Evolutionary conservation across 1,140 invertebrate genomes (phyloP).

Genomic region (Yoshiicerus persimilis): DNA sequence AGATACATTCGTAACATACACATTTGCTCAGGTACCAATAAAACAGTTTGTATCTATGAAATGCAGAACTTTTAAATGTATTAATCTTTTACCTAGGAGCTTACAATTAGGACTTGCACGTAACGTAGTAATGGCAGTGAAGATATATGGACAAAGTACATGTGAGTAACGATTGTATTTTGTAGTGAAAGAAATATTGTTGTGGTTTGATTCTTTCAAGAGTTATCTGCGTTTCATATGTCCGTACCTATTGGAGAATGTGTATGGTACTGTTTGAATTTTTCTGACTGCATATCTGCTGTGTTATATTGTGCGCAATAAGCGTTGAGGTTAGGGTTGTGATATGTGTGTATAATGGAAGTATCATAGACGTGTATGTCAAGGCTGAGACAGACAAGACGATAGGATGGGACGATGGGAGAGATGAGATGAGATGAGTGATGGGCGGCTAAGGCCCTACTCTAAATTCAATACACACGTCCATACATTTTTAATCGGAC

Average conservation of each 20-base stretch:
- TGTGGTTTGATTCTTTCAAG: not conserved
- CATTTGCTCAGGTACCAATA: not conserved
- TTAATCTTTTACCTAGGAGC: not conserved
- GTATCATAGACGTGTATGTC: constrained; percentile 1
- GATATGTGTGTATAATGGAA: not conserved
- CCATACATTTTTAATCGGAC: constrained; percentile 25
- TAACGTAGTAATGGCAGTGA: too few relatives aligned
- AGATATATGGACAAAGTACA: too few relatives aligned
- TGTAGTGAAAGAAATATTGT: too few relatives aligned
- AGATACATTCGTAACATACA: too few relatives aligned
- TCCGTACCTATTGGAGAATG: not conserved
- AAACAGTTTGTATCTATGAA: not conserved
- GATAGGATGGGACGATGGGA: constrained; percentile 22
- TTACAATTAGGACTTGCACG: not conserved
- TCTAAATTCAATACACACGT: constrained; percentile 43
- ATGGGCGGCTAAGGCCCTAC: constrained; percentile 25
- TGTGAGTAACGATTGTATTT: too few relatives aligned
- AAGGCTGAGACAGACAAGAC: constrained; percentile 10
- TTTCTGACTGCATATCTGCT: not conserved
- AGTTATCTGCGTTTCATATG: not conserved
- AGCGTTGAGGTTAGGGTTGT: not conserved
- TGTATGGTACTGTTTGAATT: not conserved
- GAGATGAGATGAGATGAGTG: constrained; percentile 15
- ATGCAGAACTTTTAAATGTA: not conserved
- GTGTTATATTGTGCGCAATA: not conserved